Evolutionary conservation across 2,888 invertebrate genomes (phyloP).

Genomic region (Drosophila hamatofila): DNA sequence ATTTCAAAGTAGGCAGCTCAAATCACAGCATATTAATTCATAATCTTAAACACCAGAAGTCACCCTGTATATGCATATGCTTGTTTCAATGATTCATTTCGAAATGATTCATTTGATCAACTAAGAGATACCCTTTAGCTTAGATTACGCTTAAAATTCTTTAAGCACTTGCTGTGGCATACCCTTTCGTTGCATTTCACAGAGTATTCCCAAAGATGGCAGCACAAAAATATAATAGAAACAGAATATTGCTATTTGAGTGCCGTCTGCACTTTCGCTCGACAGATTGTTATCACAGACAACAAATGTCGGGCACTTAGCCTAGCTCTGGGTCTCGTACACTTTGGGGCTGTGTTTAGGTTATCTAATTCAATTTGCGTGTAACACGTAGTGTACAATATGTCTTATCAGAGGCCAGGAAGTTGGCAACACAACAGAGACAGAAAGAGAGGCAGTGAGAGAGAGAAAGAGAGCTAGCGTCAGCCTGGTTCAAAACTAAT

Average conservation of each 20-base stretch:
- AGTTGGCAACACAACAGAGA: conserved; percentile 14
- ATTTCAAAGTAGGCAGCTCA: background rate
- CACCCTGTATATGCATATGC: background rate
- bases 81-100: background rate
- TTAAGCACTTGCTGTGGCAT: background rate
- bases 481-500: background rate
- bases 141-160: background rate
- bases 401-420: conserved; percentile 56
- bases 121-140: background rate
- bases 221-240: conserved; percentile 6
- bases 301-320: conserved; percentile 54
- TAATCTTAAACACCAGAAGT: background rate
- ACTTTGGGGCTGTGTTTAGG: conserved; percentile 25
- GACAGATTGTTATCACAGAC: conserved; percentile 61
- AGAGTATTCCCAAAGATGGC: conserved; percentile 10
- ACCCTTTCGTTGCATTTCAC: background rate
- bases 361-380: conserved; percentile 76
- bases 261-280: conserved; percentile 57
- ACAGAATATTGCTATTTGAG: conserved; percentile 13
- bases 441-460: no score
- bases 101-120: background rate
- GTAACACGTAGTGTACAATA: conserved; percentile 36
- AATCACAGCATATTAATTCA: background rate
- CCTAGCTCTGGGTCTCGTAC: conserved; percentile 21
- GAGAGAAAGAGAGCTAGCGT: background rate